Conservation (phyloP, 2,888 invertebrate species). For the Hemistola chrysoprasaria region DNA sequence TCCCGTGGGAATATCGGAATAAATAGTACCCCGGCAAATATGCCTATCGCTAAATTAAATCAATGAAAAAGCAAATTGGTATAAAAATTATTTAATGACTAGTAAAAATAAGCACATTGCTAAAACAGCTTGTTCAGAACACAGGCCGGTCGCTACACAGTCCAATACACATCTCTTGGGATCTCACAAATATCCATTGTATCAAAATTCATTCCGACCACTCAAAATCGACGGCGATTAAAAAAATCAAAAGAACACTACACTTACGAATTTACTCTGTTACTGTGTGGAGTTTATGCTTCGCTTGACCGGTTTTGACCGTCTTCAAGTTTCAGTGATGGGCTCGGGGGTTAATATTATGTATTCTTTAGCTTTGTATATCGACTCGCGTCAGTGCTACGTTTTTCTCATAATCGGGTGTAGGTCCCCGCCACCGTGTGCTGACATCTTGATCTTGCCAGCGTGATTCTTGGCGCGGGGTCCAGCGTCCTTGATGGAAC, state of each 20-base stretch:
- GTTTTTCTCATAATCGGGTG: conserved; percentile 69
- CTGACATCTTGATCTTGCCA: conserved; percentile 62
- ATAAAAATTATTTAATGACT: conserved; percentile 78
- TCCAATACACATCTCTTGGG: conserved; percentile 58
- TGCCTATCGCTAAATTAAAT: no score
- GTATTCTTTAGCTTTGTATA: conserved; percentile 3
- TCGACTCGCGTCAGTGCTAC: no score
- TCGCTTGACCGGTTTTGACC: conserved; percentile 9
- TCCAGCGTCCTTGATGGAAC: conserved; percentile 60
- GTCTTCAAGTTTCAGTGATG: conserved; percentile 5
- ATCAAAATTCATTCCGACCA: conserved; percentile 53
- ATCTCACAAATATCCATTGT: conserved; percentile 56
- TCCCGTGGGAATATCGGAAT: no score
- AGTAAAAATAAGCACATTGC: conserved; percentile 72
- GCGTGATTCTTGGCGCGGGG: conserved; percentile 57
- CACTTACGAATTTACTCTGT: conserved; percentile 39
- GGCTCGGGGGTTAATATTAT: not conserved
- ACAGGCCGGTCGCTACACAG: conserved; percentile 46
- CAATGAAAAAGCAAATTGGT: conserved; percentile 18
- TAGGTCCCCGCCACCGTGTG: conserved; percentile 73
- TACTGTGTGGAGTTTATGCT: conserved; percentile 10
- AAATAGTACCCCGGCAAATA: no score
- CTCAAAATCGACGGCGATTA: conserved; percentile 45
- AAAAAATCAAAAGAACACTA: conserved; percentile 33
- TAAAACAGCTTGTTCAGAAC: conserved; percentile 50